These are phyloP conservation scores for Triplophysa rosa DNA, from an alignment of 2,113 vertebrate species.

Conservation along the genomic window DNA sequence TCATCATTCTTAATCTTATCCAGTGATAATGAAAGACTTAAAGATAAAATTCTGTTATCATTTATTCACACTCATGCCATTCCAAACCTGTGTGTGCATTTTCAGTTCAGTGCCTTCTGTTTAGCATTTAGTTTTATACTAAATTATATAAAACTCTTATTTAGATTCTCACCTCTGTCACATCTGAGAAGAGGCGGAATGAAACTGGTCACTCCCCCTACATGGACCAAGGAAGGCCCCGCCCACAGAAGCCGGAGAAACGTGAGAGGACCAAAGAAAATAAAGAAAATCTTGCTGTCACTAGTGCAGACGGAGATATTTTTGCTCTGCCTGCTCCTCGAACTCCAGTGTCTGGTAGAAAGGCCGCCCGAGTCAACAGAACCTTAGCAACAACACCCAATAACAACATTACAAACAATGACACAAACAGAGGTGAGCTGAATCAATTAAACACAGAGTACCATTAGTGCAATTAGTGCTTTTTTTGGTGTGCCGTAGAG, in stretches of 20 bases:
- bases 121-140: not conserved
- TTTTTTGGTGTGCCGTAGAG: not conserved
- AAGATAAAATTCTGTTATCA: too few relatives aligned
- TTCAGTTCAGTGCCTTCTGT: too few relatives aligned
- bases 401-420: conserved; percentile 46
- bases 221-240: conserved; percentile 43
- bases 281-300: conserved; percentile 79
- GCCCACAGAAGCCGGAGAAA: conserved; percentile 55
- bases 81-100: too few relatives aligned
- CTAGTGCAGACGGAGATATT: conserved; percentile 61
- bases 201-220: conserved; percentile 49
- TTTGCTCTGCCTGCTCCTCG: conserved; percentile 78
- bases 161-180: conserved; percentile 60
- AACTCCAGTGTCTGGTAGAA: conserved; percentile 70
- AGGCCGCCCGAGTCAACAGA: conserved; percentile 65
- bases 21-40: too few relatives aligned
- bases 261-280: conserved; percentile 70
- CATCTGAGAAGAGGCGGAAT: conserved; percentile 52
- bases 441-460: not conserved
- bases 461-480: not conserved
- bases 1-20: too few relatives aligned
- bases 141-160: not conserved
- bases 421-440: conserved; percentile 66
- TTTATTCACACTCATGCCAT: too few relatives aligned
- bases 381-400: conserved; percentile 67